These are phyloP conservation scores for Halcyon leucocephala DNA, from an alignment of 2,797 vertebrate genomes.

Conservation along the genomic window DNA sequence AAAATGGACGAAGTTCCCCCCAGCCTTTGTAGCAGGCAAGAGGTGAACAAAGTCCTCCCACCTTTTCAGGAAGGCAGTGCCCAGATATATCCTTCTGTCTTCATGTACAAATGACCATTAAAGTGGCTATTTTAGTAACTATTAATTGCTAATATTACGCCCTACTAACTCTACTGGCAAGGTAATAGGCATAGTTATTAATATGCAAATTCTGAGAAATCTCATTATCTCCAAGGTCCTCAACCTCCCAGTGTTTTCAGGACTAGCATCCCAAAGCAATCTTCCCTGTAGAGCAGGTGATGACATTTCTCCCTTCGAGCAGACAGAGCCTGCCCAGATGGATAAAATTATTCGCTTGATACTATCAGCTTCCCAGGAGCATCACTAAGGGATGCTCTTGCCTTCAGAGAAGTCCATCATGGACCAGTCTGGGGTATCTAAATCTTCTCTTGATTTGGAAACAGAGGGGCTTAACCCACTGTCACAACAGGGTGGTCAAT, in stretches of 20 bases:
- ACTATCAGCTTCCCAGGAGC: not conserved
- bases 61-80: accelerated
- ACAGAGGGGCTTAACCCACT: not conserved
- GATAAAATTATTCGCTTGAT: not conserved
- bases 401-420: not conserved
- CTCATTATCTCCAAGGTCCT: not conserved
- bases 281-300: not conserved
- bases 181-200: not conserved
- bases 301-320: not conserved
- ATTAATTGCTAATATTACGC: not conserved
- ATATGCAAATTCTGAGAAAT: slow-evolving; percentile 34
- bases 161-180: not conserved
- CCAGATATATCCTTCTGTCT: not conserved
- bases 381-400: accelerated
- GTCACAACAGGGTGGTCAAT: not conserved
- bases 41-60: not conserved
- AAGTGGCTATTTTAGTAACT: not conserved
- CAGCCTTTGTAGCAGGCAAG: not conserved
- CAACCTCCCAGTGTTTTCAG: not conserved
- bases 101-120: accelerated
- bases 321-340: not conserved
- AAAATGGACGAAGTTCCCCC: not conserved
- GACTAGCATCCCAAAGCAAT: not conserved
- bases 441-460: not conserved
- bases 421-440: not conserved